phyloP scores from a whole-genome alignment of 2,797 vertebrate genomes.

The Lithobates sylvaticus region DNA sequence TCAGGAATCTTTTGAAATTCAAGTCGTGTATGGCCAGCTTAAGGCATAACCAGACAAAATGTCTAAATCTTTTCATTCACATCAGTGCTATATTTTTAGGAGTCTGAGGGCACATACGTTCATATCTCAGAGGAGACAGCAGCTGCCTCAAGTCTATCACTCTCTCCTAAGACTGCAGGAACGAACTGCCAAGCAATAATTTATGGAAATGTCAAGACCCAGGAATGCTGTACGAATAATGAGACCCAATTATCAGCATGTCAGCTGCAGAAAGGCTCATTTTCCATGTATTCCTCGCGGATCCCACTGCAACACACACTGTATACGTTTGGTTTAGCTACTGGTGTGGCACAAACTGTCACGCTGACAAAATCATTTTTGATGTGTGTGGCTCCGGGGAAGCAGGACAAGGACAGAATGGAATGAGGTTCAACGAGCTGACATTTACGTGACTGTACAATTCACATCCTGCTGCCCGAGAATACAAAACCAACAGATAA shows the following conservation, averaged over 20 bases:
- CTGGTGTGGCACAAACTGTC: not conserved
- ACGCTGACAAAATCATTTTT: not conserved
- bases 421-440: slow-evolving; percentile 25
- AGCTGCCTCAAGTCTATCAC: not conserved
- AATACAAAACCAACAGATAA: not conserved
- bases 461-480: not conserved
- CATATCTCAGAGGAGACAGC: not conserved
- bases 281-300: not conserved
- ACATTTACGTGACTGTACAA: not conserved
- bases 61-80: too few relatives aligned
- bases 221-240: too few relatives aligned
- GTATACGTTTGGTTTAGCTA: too few relatives aligned
- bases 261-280: not conserved
- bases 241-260: not conserved
- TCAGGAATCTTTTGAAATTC: too few relatives aligned
- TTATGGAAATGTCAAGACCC: too few relatives aligned
- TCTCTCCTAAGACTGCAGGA: too few relatives aligned
- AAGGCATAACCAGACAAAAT: too few relatives aligned
- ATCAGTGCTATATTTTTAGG: too few relatives aligned
- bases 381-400: not conserved
- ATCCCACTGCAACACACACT: not conserved
- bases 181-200: too few relatives aligned
- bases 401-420: slow-evolving; percentile 6
- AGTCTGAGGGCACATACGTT: too few relatives aligned
- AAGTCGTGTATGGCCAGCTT: too few relatives aligned